These are phyloP conservation scores for Tinea trinotella DNA, from an alignment of 2,888 invertebrate species.

Conservation along the genomic window DNA sequence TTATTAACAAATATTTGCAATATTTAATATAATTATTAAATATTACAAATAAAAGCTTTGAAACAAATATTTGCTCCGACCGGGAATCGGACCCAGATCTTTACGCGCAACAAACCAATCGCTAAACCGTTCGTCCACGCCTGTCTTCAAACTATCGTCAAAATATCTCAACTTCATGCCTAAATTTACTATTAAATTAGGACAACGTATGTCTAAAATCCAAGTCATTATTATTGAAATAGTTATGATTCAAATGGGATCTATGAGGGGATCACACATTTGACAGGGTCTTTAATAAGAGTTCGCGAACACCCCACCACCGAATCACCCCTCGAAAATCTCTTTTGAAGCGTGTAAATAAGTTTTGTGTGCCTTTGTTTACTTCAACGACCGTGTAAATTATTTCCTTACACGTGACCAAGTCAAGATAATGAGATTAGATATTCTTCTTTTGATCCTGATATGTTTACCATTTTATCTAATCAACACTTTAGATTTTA, in stretches of 20 bases:
- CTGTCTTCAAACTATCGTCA: no score
- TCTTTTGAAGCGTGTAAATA: slow-evolving; percentile 37
- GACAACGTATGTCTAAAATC: background rate
- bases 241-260: slow-evolving; percentile 45
- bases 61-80: no score
- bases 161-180: no score
- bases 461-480: no score
- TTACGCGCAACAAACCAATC: no score
- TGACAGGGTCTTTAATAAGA: slow-evolving; percentile 63
- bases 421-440: background rate
- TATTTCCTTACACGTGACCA: slow-evolving; percentile 3
- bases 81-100: no score
- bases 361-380: slow-evolving; percentile 24
- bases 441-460: background rate
- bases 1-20: no score
- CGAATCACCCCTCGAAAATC: background rate
- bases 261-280: slow-evolving; percentile 43
- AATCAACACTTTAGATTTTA: no score
- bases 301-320: slow-evolving; percentile 22
- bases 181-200: no score
- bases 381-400: slow-evolving; percentile 7
- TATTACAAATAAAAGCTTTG: no score
- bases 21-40: no score
- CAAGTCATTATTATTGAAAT: background rate
- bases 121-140: no score